Percentiles rank a stretch among this genome's conserved stretches.
Conservation (phyloP, 2,888 invertebrate species). For the Eupithecia subumbrata region DNA sequence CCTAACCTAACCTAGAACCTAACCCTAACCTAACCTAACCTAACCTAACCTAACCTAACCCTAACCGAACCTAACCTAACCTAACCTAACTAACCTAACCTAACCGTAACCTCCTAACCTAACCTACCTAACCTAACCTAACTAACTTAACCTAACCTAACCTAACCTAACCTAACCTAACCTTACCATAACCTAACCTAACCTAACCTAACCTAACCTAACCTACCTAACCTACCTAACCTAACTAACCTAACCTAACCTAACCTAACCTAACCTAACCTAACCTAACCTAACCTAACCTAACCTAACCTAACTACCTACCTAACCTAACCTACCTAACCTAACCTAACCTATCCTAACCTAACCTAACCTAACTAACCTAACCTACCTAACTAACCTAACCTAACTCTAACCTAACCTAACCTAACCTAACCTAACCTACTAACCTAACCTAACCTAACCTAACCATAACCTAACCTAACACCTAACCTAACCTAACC, state of each 20-base stretch:
- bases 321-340: slow-evolving; percentile 49
- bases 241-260: slow-evolving; percentile 43
- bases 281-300: slow-evolving; percentile 38
- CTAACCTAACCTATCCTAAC: slow-evolving; percentile 51
- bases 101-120: slow-evolving; percentile 43
- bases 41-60: slow-evolving; percentile 35
- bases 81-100: slow-evolving; percentile 42
- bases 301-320: slow-evolving; percentile 44
- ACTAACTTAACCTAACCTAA: slow-evolving; percentile 42
- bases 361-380: slow-evolving; percentile 47
- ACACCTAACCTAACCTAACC: no score
- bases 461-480: not conserved
- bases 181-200: slow-evolving; percentile 35
- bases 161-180: slow-evolving; percentile 39
- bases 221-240: slow-evolving; percentile 24
- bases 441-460: not conserved
- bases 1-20: slow-evolving; percentile 16
- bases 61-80: slow-evolving; percentile 42
- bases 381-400: slow-evolving; percentile 40
- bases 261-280: slow-evolving; percentile 43
- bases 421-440: slow-evolving; percentile 38
- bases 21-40: slow-evolving; percentile 13
- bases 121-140: slow-evolving; percentile 39
- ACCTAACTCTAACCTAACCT: slow-evolving; percentile 44
- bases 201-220: slow-evolving; percentile 44